These are phyloP conservation scores for Xenops minutus DNA, from an alignment of 2,797 vertebrate species.

Conservation along the genomic window DNA sequence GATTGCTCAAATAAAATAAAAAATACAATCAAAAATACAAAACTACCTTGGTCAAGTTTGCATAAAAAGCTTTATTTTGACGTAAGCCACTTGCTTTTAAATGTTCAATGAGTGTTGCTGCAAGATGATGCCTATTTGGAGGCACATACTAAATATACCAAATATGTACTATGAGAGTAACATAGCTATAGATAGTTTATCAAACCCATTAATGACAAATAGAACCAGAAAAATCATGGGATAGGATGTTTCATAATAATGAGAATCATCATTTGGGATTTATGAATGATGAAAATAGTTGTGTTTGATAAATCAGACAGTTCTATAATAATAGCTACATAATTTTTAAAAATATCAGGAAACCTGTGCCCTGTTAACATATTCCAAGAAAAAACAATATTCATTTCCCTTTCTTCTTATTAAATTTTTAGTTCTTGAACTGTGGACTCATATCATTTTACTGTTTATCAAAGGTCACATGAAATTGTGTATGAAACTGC, in stretches of 20 bases:
- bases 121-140: background rate
- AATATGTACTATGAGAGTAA: background rate
- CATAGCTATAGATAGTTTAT: background rate
- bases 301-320: conserved; percentile 48
- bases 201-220: background rate
- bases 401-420: conserved; percentile 70
- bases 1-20: background rate
- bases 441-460: conserved; percentile 51
- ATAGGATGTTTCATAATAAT: background rate
- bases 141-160: background rate
- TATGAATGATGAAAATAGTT: conserved; percentile 19
- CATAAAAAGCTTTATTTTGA: background rate
- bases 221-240: background rate
- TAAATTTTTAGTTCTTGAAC: conserved; percentile 70
- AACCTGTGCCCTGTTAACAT: conserved; percentile 54
- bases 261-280: background rate
- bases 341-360: conserved; percentile 51
- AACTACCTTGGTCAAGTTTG: background rate
- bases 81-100: background rate
- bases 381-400: conserved; percentile 61
- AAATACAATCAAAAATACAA: background rate
- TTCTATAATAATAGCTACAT: conserved; percentile 51
- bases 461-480: conserved; percentile 66
- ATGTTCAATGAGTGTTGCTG: background rate
- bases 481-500: conserved; percentile 18